Evolutionary conservation across 1,140 invertebrate genomes (phyloP).

Genomic region (Eriosoma lanigerum): DNA sequence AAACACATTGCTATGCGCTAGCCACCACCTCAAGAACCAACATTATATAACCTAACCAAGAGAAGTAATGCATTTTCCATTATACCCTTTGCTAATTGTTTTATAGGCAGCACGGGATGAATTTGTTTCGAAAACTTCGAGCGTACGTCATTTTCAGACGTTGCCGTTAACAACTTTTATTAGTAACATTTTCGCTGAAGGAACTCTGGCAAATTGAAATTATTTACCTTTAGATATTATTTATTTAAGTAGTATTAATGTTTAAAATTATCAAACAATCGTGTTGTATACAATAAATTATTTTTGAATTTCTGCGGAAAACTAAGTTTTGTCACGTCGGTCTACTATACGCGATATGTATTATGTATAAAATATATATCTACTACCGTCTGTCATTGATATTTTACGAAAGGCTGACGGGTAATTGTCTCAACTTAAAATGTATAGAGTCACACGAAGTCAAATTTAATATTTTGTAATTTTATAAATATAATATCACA

Average conservation of each 20-base stretch:
- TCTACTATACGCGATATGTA: no score
- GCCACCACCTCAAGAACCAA: neutral
- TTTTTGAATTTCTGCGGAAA: neutral
- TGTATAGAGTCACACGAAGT: no score
- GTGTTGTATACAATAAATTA: no score
- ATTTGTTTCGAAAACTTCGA: slow-evolving; percentile 7
- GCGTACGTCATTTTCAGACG: slow-evolving; percentile 4
- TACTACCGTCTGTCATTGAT: neutral
- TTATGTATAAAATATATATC: no score
- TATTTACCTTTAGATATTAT: neutral
- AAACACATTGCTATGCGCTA: neutral
- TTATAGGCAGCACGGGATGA: slow-evolving; percentile 31
- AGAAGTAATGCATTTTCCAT: slow-evolving; percentile 19
- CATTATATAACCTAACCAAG: no score
- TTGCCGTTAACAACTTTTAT: neutral
- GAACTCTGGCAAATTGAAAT: slow-evolving; percentile 4
- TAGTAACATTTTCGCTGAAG: neutral
- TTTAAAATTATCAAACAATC: neutral
- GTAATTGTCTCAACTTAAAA: no score
- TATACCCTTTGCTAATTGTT: slow-evolving; percentile 29
- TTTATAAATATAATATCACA: no score
- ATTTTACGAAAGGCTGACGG: no score
- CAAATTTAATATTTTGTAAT: no score
- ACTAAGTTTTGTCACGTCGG: neutral
- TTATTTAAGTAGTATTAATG: slow-evolving; percentile 1